Conservation (phyloP, 2,888 invertebrate species). For the Odontothrips loti region DNA sequence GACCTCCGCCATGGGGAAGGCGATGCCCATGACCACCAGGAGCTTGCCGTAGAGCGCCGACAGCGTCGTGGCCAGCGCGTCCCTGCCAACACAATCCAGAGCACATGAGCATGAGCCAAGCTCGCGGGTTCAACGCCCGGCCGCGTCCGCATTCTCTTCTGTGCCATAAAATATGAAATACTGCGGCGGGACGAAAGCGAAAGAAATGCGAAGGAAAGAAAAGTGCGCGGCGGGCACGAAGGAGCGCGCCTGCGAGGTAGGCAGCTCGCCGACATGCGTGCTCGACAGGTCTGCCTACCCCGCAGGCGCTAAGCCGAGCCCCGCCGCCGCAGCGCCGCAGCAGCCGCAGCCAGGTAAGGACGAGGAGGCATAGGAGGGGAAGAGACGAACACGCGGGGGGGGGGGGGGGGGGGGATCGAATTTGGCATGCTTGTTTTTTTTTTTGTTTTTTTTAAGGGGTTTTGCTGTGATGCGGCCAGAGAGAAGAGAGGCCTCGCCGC, state of each 20-base stretch:
- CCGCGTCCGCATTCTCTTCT: not conserved
- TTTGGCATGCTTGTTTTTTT: no score
- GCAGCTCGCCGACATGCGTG: not conserved
- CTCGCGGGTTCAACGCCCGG: not conserved
- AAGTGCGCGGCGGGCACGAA: not conserved
- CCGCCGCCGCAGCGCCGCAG: not conserved
- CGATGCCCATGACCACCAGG: constrained; percentile 89
- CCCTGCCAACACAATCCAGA: constrained; percentile 52
- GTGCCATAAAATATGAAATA: not conserved
- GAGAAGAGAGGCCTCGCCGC: no score
- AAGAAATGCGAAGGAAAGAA: not conserved
- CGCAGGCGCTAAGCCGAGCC: not conserved
- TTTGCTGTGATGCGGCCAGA: no score
- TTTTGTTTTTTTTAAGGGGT: no score
- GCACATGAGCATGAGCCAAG: not conserved
- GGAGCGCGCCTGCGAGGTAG: constrained; percentile 10
- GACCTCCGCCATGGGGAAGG: constrained; percentile 94
- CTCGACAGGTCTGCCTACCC: not conserved
- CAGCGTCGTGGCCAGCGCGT: constrained; percentile 81
- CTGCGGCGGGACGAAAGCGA: not conserved
- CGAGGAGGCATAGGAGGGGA: no score
- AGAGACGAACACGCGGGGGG: no score
- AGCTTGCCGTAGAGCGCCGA: constrained; percentile 92
- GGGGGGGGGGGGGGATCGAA: no score
- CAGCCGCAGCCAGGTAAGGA: not conserved